Conservation (phyloP, 1,140 invertebrate species). For the Anastrepha obliqua region DNA sequence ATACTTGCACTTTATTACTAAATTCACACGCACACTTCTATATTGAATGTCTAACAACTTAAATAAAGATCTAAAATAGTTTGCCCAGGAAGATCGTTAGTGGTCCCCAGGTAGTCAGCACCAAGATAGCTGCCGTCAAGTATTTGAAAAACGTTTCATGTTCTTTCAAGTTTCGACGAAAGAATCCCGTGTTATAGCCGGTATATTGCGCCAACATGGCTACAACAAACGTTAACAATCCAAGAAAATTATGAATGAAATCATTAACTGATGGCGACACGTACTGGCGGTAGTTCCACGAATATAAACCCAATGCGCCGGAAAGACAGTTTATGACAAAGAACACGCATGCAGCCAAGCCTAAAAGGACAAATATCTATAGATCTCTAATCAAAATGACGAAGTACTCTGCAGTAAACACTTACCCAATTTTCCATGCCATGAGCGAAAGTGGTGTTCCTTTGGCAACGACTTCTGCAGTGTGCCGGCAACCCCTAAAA, state of each 20-base stretch:
- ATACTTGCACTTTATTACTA: background rate
- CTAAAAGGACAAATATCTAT: background rate
- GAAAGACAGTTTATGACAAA: constrained; percentile 60
- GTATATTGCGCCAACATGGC: constrained; percentile 69
- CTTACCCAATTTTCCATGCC: constrained; percentile 57
- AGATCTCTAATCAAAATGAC: background rate
- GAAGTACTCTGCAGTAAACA: too few relatives aligned
- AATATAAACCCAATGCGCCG: constrained; percentile 58
- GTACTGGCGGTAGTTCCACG: constrained; percentile 60
- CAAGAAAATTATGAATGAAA: constrained; percentile 63
- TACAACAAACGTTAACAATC: constrained; percentile 63
- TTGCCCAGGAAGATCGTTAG: constrained; percentile 38
- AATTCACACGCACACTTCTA: background rate
- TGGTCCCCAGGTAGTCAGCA: constrained; percentile 47
- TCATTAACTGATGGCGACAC: constrained; percentile 57
- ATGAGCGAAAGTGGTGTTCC: constrained; percentile 55
- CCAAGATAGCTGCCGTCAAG: constrained; percentile 47
- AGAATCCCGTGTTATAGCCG: constrained; percentile 71
- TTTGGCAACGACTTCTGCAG: constrained; percentile 54
- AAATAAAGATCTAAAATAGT: background rate
- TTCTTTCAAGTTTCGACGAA: constrained; percentile 64
- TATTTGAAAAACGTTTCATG: constrained; percentile 51
- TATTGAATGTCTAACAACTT: background rate
- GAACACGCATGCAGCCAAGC: constrained; percentile 59
- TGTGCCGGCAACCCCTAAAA: constrained; percentile 55